Conservation (phyloP, 2,113 vertebrate genomes). For the Delphinus delphis region DNA sequence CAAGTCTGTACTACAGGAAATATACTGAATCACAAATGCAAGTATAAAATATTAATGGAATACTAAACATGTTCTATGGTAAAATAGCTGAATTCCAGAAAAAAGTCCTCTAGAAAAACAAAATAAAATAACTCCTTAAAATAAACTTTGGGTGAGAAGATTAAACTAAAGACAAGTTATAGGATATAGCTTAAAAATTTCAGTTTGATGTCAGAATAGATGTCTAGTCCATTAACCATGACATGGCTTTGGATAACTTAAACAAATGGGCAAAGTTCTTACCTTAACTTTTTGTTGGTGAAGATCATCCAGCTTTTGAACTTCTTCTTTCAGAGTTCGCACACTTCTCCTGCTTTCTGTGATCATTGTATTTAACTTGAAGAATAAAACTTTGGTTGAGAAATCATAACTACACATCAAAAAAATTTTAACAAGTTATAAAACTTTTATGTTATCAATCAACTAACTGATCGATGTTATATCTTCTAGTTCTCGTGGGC, state of each 20-base stretch:
- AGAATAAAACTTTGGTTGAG: slow-evolving; percentile 54
- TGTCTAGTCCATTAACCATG: neutral
- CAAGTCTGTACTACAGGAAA: neutral
- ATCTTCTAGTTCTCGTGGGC: neutral
- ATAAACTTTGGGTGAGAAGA: neutral
- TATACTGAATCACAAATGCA: neutral
- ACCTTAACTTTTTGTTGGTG: slow-evolving; percentile 85
- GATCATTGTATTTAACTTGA: slow-evolving; percentile 83
- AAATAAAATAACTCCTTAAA: neutral
- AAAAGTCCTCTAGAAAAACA: neutral
- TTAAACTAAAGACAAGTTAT: neutral
- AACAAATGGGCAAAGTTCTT: neutral
- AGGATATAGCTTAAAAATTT: neutral
- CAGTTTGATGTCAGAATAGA: neutral
- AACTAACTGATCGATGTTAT: slow-evolving; percentile 12
- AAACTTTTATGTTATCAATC: neutral
- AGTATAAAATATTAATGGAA: neutral
- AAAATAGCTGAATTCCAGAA: neutral
- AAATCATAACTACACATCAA: slow-evolving; percentile 43
- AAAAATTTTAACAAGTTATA: neutral
- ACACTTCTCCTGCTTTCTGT: slow-evolving; percentile 80
- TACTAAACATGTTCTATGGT: neutral
- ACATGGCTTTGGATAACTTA: neutral
- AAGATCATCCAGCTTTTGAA: slow-evolving; percentile 85
- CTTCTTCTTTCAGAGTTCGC: slow-evolving; percentile 83